Evolutionary conservation across 2,113 vertebrate species (phyloP).

Genomic region (Limanda limanda): DNA sequence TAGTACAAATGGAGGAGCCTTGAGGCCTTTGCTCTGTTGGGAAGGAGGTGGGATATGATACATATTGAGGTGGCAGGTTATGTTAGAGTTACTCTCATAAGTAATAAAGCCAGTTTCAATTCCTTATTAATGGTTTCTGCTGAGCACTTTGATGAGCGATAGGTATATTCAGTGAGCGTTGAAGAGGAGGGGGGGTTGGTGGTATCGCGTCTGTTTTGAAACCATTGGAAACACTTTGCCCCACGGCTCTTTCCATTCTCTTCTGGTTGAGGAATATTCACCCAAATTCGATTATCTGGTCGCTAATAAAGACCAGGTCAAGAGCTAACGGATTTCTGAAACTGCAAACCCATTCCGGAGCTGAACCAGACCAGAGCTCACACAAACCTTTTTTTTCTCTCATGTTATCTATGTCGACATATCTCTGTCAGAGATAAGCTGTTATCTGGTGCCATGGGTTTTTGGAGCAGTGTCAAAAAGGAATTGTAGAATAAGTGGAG

Average conservation of each 20-base stretch:
- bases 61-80: slow-evolving; percentile 67
- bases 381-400: slow-evolving; percentile 31
- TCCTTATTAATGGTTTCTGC: slow-evolving; percentile 35
- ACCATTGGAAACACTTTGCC: slow-evolving; percentile 68
- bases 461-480: slow-evolving; percentile 59
- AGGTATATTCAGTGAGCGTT: slow-evolving; percentile 36
- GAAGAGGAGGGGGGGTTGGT: not conserved
- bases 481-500: slow-evolving; percentile 65
- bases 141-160: slow-evolving; percentile 36
- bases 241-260: slow-evolving; percentile 84
- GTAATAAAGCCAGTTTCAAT: slow-evolving; percentile 23
- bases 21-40: slow-evolving; percentile 48
- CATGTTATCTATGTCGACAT: slow-evolving; percentile 62
- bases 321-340: slow-evolving; percentile 78
- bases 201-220: slow-evolving; percentile 61
- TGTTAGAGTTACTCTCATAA: slow-evolving; percentile 40
- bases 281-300: slow-evolving; percentile 93
- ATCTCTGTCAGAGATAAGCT: slow-evolving; percentile 65
- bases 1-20: slow-evolving; percentile 69
- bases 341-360: slow-evolving; percentile 50
- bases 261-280: slow-evolving; percentile 84
- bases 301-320: slow-evolving; percentile 94
- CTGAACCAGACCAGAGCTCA: slow-evolving; percentile 26
- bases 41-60: slow-evolving; percentile 62
- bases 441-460: slow-evolving; percentile 60